Evolutionary conservation across 2,888 invertebrate genomes (phyloP).

Genomic region (Nematopogon swammerdamellus): DNA sequence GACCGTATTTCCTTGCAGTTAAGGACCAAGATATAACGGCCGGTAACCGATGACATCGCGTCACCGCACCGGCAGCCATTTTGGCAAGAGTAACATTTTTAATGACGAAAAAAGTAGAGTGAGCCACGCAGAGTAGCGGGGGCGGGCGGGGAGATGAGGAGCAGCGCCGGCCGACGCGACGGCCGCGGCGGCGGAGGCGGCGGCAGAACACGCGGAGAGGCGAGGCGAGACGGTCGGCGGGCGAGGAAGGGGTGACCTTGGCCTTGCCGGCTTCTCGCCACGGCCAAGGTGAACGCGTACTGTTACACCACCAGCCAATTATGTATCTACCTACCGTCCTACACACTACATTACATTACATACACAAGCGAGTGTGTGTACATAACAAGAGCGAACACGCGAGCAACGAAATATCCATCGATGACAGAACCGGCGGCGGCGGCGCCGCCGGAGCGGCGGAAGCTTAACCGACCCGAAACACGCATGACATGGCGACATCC

Average conservation of each 20-base stretch:
- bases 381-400: too few relatives aligned
- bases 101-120: background rate
- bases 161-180: too few relatives aligned
- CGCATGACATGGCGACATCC: too few relatives aligned
- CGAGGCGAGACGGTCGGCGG: too few relatives aligned
- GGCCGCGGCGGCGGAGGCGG: conserved; percentile 29
- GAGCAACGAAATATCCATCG: too few relatives aligned
- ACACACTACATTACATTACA: too few relatives aligned
- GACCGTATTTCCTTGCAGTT: background rate
- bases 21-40: background rate
- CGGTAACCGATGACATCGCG: background rate
- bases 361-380: too few relatives aligned
- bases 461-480: too few relatives aligned
- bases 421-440: too few relatives aligned
- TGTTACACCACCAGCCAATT: conserved; percentile 19
- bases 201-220: conserved; percentile 25
- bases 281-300: conserved; percentile 46
- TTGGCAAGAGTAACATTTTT: background rate
- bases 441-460: too few relatives aligned
- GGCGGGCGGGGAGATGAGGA: conserved; percentile 14
- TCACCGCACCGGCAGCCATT: background rate
- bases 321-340: background rate
- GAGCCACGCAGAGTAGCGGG: conserved; percentile 33
- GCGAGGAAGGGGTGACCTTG: conserved; percentile 35
- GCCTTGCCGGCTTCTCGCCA: conserved; percentile 41